These are phyloP conservation scores for Nomada hirtipes DNA, from an alignment of 2,888 invertebrate genomes.

Conservation along the genomic window DNA sequence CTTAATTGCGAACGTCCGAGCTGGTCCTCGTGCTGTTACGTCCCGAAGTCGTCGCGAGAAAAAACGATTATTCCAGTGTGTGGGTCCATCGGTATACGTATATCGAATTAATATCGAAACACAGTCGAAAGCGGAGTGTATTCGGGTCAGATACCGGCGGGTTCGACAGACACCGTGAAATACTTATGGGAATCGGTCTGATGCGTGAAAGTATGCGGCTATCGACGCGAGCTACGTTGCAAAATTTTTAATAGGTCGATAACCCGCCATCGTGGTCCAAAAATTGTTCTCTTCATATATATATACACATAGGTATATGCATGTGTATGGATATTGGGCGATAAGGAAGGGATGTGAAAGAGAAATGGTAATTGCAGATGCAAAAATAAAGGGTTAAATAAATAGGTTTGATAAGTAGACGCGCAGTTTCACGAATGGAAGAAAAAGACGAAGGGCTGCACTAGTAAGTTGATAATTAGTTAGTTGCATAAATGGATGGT, in stretches of 20 bases:
- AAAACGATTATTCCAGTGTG: neutral
- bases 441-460: too few species aligned
- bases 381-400: too few species aligned
- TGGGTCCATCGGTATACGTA: neutral
- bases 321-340: neutral
- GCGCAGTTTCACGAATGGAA: too few species aligned
- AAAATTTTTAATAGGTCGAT: conserved; percentile 19
- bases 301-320: neutral
- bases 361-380: too few species aligned
- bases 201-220: conserved; percentile 10
- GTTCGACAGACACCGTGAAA: conserved; percentile 15
- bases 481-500: neutral
- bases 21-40: neutral
- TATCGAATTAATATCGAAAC: conserved; percentile 35
- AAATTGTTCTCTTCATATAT: too few species aligned
- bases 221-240: conserved; percentile 2
- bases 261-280: neutral
- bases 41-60: conserved; percentile 3
- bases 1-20: conserved; percentile 25
- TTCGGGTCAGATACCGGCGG: conserved; percentile 42
- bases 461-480: neutral
- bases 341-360: neutral
- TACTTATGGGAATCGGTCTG: conserved; percentile 16
- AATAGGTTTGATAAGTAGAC: too few species aligned
- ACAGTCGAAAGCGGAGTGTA: conserved; percentile 27